Base-by-base conservation (phyloP, 2,113 vertebrate genomes). In the Gorsachius goisagi region DNA sequence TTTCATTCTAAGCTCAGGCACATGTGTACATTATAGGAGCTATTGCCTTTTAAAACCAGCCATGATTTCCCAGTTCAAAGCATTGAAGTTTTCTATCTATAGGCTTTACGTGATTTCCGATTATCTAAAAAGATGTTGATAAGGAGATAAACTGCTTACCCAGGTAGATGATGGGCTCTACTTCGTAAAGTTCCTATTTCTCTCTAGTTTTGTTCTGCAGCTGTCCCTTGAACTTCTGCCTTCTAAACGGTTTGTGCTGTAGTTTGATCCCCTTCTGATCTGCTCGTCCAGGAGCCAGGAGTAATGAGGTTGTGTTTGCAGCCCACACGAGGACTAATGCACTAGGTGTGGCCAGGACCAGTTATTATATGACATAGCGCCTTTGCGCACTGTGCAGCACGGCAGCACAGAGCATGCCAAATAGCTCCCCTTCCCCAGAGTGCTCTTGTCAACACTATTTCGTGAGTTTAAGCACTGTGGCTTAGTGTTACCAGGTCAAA, bases 271-370 rank as follows among this genome's bases (percentile, higher is more conserved):
- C 33, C 52, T 93, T 44, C 90, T 68, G 86, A 10, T 71, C 49
- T 28, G 75, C 88, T 93, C 33, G n/a, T 75, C 76, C 3, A 6
- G 76, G 89, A 97, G 95, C 67, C 76, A 10, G 91, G 59, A 95
- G 84, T 78, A 47, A 76, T 71, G 91, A 93, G 91, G 85, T 72
- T 88, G 88, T 94, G 89, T 95, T 85, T 96, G 94, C 95, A 96
- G 97, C 96, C 96, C 96, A 86, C 96, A 68, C 15, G 71, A 95
- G 97, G 96, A 64, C 97, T 98, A 96, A 95, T 96, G 97, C 97
- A 95, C 98, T 98, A 99, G 99, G 99, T 99, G 99, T 99, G 98
- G 99, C 98, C 98, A 97, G 86, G 95, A 94, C 97, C 90, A 88
- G 73, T 96, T 95, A 91, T 91, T 86, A 78, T 71, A 96, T 71